phyloP scores from a whole-genome alignment of 2,888 invertebrate species.

The Phyllotreta striolata region DNA sequence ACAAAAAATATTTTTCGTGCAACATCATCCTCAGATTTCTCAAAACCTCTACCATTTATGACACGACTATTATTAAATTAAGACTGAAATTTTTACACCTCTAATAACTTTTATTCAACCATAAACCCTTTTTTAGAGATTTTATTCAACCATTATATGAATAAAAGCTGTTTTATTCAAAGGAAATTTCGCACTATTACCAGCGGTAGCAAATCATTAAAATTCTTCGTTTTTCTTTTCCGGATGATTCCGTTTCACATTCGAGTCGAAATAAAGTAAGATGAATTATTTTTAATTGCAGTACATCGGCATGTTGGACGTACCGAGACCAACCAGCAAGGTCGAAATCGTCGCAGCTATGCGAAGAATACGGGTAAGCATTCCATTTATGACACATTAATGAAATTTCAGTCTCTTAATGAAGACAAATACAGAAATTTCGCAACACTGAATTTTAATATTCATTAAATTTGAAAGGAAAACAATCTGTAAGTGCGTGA shows the following conservation, averaged over 20 bases:
- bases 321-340: slow-evolving; percentile 93
- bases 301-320: slow-evolving; percentile 98
- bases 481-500: neutral
- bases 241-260: slow-evolving; percentile 3
- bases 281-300: slow-evolving; percentile 66
- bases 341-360: slow-evolving; percentile 99
- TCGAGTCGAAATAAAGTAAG: neutral
- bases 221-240: neutral
- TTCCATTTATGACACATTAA: neutral
- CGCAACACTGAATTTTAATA: neutral
- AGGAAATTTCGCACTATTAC: no score
- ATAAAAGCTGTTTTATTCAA: no score
- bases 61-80: no score
- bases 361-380: slow-evolving; percentile 93
- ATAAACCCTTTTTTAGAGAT: no score
- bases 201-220: no score
- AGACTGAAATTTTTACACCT: no score
- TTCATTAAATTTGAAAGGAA: slow-evolving; percentile 1
- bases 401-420: neutral
- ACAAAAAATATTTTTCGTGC: no score
- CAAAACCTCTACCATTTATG: no score
- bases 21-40: no score
- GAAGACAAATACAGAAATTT: neutral
- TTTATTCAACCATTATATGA: no score
- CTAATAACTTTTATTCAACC: no score